These are phyloP conservation scores for Zygaena filipendulae DNA, from an alignment of 2,888 invertebrate genomes.

Conservation along the genomic window DNA sequence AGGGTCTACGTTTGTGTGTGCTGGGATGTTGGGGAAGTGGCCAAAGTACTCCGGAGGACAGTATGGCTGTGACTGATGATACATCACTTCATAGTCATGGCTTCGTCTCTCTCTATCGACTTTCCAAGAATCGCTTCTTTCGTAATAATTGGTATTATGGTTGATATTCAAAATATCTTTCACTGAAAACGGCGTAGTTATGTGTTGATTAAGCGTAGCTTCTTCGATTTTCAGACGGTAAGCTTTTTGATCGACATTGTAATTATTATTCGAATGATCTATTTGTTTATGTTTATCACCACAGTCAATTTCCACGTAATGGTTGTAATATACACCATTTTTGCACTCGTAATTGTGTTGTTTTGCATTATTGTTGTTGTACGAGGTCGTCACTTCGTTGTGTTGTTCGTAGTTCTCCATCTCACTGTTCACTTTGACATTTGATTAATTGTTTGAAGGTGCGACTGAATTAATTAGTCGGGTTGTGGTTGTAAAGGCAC, in stretches of 20 bases:
- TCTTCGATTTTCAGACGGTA: slow-evolving; percentile 39
- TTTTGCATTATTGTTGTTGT: slow-evolving; percentile 40
- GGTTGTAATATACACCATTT: slow-evolving; percentile 27
- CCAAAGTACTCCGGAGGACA: slow-evolving; percentile 43
- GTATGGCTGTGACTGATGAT: slow-evolving; percentile 34
- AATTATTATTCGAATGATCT: slow-evolving; percentile 5
- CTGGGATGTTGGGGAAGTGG: slow-evolving; percentile 37
- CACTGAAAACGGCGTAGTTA: slow-evolving; percentile 50
- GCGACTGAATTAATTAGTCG: slow-evolving; percentile 30
- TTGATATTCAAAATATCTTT: slow-evolving; percentile 53
- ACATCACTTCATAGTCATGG: slow-evolving; percentile 36
- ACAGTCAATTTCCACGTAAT: slow-evolving; percentile 26
- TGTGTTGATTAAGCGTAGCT: slow-evolving; percentile 19
- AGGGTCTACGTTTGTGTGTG: slow-evolving; percentile 36
- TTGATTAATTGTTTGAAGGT: slow-evolving; percentile 23
- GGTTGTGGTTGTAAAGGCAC: slow-evolving; percentile 42
- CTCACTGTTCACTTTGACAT: slow-evolving; percentile 28
- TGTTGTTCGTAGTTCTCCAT: slow-evolving; percentile 54
- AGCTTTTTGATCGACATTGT: slow-evolving; percentile 20
- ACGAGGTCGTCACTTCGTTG: slow-evolving; percentile 46
- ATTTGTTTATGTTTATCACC: slow-evolving; percentile 26
- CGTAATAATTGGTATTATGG: slow-evolving; percentile 38
- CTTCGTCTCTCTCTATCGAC: slow-evolving; percentile 32
- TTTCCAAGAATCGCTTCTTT: slow-evolving; percentile 44
- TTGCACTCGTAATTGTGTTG: slow-evolving; percentile 42